These are phyloP conservation scores for Atopsyche davidsoni DNA, from an alignment of 1,140 invertebrate species.

Conservation along the genomic window DNA sequence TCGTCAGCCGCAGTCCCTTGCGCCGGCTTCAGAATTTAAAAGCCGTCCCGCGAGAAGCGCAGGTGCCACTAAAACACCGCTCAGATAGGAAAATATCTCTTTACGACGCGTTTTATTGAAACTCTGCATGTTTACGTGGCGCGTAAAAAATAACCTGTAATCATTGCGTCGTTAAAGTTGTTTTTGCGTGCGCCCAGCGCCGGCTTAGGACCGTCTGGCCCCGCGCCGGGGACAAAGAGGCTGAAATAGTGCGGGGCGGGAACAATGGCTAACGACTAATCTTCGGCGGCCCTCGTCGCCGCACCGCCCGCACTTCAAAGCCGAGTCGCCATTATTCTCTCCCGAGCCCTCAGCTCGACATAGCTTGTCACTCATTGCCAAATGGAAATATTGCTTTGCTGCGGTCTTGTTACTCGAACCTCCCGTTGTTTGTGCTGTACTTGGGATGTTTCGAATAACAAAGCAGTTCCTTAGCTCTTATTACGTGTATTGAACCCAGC, in stretches of 20 bases:
- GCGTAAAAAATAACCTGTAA: not conserved
- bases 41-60: constrained; percentile 4
- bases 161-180: constrained; percentile 1
- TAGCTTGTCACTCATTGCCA: not conserved
- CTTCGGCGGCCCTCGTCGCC: constrained; percentile 11
- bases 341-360: constrained; percentile 9
- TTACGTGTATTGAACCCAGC: too few relatives aligned
- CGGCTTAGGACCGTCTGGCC: not conserved
- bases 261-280: constrained; percentile 26
- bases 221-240: too few relatives aligned
- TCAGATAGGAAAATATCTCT: not conserved
- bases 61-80: constrained; percentile 8
- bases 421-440: too few relatives aligned
- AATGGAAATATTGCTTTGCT: constrained; percentile 5
- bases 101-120: constrained; percentile 9
- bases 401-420: too few relatives aligned
- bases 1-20: constrained; percentile 4
- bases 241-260: constrained; percentile 2
- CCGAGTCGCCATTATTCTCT: constrained; percentile 24
- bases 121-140: constrained; percentile 1
- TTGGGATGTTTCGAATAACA: too few relatives aligned
- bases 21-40: constrained; percentile 7
- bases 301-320: constrained; percentile 19
- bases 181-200: not conserved
- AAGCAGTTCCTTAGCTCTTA: too few relatives aligned